phyloP scores from a whole-genome alignment of 2,113 vertebrate species.

The Gambusia holbrooki region DNA sequence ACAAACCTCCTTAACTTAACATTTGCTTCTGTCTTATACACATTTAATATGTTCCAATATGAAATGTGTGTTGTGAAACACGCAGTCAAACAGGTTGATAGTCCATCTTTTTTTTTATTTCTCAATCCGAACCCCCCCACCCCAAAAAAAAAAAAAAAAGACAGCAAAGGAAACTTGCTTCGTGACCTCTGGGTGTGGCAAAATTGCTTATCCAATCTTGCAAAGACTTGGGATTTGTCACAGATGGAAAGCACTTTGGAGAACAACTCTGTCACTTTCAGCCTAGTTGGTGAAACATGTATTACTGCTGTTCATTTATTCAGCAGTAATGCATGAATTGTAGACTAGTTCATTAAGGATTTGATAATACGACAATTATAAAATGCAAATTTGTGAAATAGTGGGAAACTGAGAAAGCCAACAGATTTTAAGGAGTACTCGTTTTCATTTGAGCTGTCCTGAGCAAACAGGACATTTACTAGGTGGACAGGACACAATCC shows the following conservation, averaged over 20 bases:
- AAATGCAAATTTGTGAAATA: not conserved
- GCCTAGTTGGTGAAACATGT: not conserved
- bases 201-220: not conserved
- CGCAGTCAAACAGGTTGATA: conserved; percentile 6
- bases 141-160: not conserved
- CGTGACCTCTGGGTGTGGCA: not conserved
- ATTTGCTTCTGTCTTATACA: conserved; percentile 34
- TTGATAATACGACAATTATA: not conserved
- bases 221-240: not conserved
- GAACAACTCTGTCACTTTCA: not conserved
- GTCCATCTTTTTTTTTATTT: conserved; percentile 19
- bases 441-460: not conserved
- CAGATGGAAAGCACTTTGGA: not conserved
- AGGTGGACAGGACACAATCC: too few relatives aligned
- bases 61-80: conserved; percentile 1
- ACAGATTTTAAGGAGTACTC: not conserved
- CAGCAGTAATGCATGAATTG: not conserved
- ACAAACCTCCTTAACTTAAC: conserved; percentile 6
- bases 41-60: conserved; percentile 42
- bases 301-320: not conserved
- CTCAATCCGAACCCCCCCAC: not conserved
- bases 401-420: not conserved
- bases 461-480: too few relatives aligned
- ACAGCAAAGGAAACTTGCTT: not conserved
- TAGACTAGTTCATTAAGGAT: not conserved